Evolutionary conservation across 2,888 invertebrate genomes (phyloP).

Genomic region (Drosophila paramelanica): DNA sequence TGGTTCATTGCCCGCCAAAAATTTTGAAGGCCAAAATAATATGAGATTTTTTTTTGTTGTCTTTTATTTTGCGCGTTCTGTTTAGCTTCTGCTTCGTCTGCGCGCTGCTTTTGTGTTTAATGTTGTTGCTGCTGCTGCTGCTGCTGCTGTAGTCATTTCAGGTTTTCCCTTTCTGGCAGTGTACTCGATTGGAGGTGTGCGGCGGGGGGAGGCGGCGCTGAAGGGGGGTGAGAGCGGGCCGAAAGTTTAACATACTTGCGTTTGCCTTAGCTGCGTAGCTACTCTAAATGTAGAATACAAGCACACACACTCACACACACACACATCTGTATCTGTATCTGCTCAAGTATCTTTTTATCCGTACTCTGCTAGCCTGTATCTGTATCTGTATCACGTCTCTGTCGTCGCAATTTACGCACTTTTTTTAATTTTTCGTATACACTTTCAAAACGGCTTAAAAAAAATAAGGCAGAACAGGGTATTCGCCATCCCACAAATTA

Average conservation of each 20-base stretch:
- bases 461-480: neutral
- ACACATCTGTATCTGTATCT: slow-evolving; percentile 14
- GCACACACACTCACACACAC: slow-evolving; percentile 12
- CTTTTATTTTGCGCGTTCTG: slow-evolving; percentile 56
- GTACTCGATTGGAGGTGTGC: slow-evolving; percentile 46
- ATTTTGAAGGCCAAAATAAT: slow-evolving; percentile 84
- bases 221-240: slow-evolving; percentile 3
- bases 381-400: slow-evolving; percentile 54
- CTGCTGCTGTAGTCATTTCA: slow-evolving; percentile 64
- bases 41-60: slow-evolving; percentile 67
- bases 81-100: slow-evolving; percentile 59
- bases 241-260: slow-evolving; percentile 51
- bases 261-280: slow-evolving; percentile 32
- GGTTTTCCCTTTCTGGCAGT: slow-evolving; percentile 80
- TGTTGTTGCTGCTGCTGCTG: slow-evolving; percentile 31
- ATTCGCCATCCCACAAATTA: neutral
- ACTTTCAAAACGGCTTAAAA: too few relatives aligned
- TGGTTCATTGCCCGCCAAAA: slow-evolving; percentile 84
- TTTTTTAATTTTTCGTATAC: slow-evolving; percentile 31
- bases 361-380: slow-evolving; percentile 24
- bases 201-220: neutral
- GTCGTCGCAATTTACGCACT: slow-evolving; percentile 56
- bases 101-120: slow-evolving; percentile 48
- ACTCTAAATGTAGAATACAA: slow-evolving; percentile 24
- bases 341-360: slow-evolving; percentile 42